These are phyloP conservation scores for Glyptemys insculpta DNA, from an alignment of 2,797 vertebrate genomes.

Conservation along the genomic window DNA sequence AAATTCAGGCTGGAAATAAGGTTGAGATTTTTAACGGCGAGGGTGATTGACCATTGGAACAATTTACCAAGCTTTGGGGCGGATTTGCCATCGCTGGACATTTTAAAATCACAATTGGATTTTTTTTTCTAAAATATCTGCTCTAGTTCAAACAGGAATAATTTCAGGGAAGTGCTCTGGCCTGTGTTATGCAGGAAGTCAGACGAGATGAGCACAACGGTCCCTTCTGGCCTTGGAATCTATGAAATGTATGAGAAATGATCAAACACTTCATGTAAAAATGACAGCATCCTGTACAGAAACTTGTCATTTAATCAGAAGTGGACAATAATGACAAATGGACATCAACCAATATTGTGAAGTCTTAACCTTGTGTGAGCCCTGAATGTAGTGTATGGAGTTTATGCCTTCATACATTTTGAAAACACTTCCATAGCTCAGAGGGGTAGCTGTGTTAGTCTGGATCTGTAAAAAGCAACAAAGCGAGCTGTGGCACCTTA, in stretches of 20 bases:
- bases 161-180: not conserved
- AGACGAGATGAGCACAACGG: not conserved
- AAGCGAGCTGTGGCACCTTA: too few relatives aligned
- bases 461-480: too few relatives aligned
- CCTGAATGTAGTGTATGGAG: not conserved
- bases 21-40: not conserved
- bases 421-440: rapidly evolving
- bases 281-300: rapidly evolving
- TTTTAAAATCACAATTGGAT: not conserved
- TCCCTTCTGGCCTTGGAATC: not conserved
- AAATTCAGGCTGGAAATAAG: not conserved
- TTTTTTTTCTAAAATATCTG: not conserved
- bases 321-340: rapidly evolving
- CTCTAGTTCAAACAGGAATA: not conserved
- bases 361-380: rapidly evolving
- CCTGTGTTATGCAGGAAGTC: not conserved
- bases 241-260: not conserved
- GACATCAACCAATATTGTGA: not conserved
- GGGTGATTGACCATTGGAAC: not conserved
- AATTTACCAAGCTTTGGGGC: not conserved
- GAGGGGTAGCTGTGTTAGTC: too few relatives aligned
- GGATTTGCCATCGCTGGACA: not conserved
- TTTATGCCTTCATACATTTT: not conserved
- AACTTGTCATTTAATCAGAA: not conserved
- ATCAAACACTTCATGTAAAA: not conserved